Evolutionary conservation across 1,140 invertebrate species (phyloP), one percentile per base, ranked within the genome.

Genomic region (Drosophila ironensis): DNA sequence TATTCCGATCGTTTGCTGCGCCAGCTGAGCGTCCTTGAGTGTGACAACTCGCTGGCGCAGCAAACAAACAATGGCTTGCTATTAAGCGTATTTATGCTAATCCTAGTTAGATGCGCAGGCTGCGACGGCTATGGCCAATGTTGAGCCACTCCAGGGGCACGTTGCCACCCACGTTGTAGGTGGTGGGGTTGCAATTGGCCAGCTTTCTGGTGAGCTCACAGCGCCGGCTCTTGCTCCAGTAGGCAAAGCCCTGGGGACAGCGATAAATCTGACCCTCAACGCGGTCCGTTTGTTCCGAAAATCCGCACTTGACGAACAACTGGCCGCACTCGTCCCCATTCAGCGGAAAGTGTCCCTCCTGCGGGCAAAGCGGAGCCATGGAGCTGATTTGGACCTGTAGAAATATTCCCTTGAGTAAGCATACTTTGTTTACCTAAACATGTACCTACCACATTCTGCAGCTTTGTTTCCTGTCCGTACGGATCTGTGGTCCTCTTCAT

Each of bases 241-340:
- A 97, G 0, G 93, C 91, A 71, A 93, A 96, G 5, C 93, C 93
- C 84, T 93, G 89, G 0, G 96, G 95, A 90, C 96, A 97, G 77
- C 94, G 93, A 87, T 94, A 94, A 5, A 96, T 89, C 53, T 93
- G 93, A 5, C 94, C 95, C 80, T 93, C 92, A 61, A 96, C 90
- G 45, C 87, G 91, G 35, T 90, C 87, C 0, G 78, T 89, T 35
- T 91, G 88, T 50, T 81, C 74, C 4, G 90, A 89, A 76, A 90
- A 91, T 60, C 90, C 90, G 86, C 96, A 97, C 89, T 95, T 96
- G 42, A 95, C 91, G 87, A 96, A 96, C 1, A 92, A 91, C 40
- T 93, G 91, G 53, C 94, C 95, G 88, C 94, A 95, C 81, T 92
- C 91, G 48, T 93, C 91, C 46, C 91, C 91, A 52, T 93, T 92